Percentiles rank a stretch among this genome's conserved stretches.
Conservation (phyloP, 2,797 vertebrate species). For the Acrossocheilus wenchowensis region DNA sequence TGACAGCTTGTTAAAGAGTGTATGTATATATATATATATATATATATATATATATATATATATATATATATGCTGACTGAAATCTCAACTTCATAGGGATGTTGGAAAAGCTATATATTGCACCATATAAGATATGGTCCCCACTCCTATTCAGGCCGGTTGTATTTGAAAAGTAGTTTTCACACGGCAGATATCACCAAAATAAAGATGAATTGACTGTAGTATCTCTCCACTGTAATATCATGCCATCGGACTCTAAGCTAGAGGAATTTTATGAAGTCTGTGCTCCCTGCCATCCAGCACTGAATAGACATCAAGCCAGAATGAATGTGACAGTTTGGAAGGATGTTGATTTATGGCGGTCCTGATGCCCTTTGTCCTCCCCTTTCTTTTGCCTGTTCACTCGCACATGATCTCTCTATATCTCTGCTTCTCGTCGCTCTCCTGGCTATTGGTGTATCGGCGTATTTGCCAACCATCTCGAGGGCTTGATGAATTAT, state of each 20-base stretch:
- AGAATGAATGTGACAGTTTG: conserved; percentile 73
- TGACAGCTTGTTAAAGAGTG: not conserved
- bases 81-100: not conserved
- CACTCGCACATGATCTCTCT: conserved; percentile 69
- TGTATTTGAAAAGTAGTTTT: conserved; percentile 40
- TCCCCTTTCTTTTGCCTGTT: conserved; percentile 69
- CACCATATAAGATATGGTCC: not conserved
- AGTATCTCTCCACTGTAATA: conserved; percentile 63
- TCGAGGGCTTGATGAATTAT: conserved; percentile 45
- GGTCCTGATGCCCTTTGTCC: conserved; percentile 69
- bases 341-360: conserved; percentile 77
- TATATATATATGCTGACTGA: not conserved
- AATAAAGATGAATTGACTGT: conserved; percentile 57
- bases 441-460: conserved; percentile 60
- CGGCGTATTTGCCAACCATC: conserved; percentile 4
- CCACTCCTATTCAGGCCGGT: not conserved
- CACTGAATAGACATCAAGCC: conserved; percentile 65
- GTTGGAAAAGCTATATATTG: not conserved
- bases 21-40: not conserved
- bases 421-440: conserved; percentile 65
- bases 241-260: conserved; percentile 64
- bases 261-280: conserved; percentile 63
- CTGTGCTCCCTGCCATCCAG: conserved; percentile 61
- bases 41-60: not conserved
- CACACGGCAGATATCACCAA: conserved; percentile 18